Evolutionary conservation across 2,113 vertebrate genomes (phyloP).

Genomic region (Miniopterus natalensis): DNA sequence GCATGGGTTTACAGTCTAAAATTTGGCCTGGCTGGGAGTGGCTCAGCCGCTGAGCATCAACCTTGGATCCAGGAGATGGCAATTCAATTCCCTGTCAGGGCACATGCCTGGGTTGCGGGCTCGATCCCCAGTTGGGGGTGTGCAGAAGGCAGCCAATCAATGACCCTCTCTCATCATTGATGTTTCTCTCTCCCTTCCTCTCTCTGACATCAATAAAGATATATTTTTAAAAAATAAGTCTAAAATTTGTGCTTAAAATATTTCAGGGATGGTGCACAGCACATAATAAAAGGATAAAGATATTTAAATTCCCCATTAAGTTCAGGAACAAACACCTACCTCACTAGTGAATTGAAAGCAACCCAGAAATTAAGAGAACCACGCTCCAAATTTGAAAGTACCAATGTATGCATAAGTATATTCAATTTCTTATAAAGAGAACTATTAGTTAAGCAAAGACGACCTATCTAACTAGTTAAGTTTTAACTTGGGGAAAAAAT

Average conservation of each 20-base stretch:
- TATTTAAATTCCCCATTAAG: slow-evolving; percentile 31
- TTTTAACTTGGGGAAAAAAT: slow-evolving; percentile 26
- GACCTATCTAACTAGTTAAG: not conserved
- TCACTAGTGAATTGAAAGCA: not conserved
- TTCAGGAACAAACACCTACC: not conserved
- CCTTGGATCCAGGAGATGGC: too few relatives aligned
- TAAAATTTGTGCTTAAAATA: not conserved
- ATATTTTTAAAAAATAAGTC: not conserved
- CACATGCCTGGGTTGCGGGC: too few relatives aligned
- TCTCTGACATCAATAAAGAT: too few relatives aligned
- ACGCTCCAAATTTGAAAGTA: slow-evolving; percentile 15
- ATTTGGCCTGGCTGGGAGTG: too few relatives aligned
- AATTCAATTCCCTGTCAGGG: too few relatives aligned
- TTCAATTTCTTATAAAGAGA: not conserved
- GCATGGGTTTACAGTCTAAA: not conserved
- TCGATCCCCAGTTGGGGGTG: too few relatives aligned
- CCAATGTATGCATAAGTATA: not conserved
- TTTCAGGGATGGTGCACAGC: slow-evolving; percentile 2
- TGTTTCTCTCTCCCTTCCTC: too few relatives aligned
- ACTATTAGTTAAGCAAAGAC: slow-evolving; percentile 3
- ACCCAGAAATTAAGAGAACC: not conserved
- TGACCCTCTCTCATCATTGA: too few relatives aligned
- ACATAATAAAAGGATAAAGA: not conserved
- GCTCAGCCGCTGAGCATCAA: too few relatives aligned
- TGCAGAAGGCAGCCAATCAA: too few relatives aligned